These are phyloP conservation scores for Pavo muticus DNA, from an alignment of 2,113 vertebrate genomes.

Conservation along the genomic window DNA sequence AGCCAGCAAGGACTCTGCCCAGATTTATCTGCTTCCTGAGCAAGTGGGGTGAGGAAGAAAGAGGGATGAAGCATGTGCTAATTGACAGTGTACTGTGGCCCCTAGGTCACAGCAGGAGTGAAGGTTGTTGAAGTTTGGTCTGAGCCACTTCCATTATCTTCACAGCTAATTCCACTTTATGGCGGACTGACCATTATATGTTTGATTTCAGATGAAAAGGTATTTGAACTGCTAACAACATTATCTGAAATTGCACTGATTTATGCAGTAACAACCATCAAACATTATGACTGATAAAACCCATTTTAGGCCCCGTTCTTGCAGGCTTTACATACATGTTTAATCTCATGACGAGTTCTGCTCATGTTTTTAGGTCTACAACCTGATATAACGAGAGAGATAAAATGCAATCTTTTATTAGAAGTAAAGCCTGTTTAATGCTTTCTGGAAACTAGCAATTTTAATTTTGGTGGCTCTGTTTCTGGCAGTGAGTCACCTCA, in stretches of 20 bases:
- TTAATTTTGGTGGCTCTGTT: neutral
- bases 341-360: neutral
- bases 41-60: neutral
- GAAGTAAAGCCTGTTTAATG: neutral
- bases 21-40: neutral
- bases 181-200: neutral
- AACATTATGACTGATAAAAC: neutral
- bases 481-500: neutral
- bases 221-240: conserved; percentile 6
- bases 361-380: neutral
- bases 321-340: neutral
- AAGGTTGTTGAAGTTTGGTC: neutral
- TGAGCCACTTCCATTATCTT: neutral
- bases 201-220: neutral
- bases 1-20: neutral
- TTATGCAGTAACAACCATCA: conserved; percentile 1
- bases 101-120: neutral
- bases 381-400: neutral
- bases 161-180: neutral
- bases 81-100: neutral
- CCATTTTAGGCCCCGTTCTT: neutral
- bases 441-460: neutral
- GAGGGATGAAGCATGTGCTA: neutral
- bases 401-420: neutral
- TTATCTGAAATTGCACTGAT: neutral